A percentile compares a stretch with the other conserved stretches of the same genome.
Evolutionary conservation across 35 echinoderm and acorn worm species (phyloP).

Genomic region (Anneissia japonica): DNA sequence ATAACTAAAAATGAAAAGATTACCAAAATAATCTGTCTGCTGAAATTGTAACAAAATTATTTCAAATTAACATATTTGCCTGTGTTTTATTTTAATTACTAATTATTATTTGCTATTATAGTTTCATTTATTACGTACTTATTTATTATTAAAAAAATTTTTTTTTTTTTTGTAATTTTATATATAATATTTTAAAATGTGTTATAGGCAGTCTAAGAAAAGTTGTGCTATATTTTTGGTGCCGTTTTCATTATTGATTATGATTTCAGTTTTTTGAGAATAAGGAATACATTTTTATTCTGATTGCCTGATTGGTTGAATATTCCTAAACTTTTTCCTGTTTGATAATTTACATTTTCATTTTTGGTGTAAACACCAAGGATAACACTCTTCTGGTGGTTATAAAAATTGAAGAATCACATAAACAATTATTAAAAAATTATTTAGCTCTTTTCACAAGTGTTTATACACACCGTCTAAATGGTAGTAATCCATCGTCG

Average conservation of each 20-base stretch:
- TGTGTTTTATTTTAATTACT: no score
- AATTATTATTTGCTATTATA: not conserved
- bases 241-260: no score
- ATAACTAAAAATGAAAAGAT: no score
- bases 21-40: no score
- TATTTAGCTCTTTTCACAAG: not conserved
- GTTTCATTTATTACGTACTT: not conserved
- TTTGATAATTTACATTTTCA: not conserved
- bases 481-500: conserved; percentile 62
- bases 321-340: no score
- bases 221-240: no score
- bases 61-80: no score
- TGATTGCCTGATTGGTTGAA: not conserved
- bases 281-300: not conserved
- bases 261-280: no score
- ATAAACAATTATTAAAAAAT: not conserved
- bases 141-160: not conserved
- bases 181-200: no score
- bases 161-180: not conserved
- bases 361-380: not conserved
- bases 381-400: not conserved
- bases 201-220: no score
- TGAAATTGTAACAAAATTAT: no score
- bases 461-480: conserved; percentile 33
- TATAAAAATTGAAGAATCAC: not conserved